A percentile compares a stretch with the other conserved stretches of the same genome.
Conservation (phyloP, 2,888 invertebrate genomes). For the Drosophila recens region DNA sequence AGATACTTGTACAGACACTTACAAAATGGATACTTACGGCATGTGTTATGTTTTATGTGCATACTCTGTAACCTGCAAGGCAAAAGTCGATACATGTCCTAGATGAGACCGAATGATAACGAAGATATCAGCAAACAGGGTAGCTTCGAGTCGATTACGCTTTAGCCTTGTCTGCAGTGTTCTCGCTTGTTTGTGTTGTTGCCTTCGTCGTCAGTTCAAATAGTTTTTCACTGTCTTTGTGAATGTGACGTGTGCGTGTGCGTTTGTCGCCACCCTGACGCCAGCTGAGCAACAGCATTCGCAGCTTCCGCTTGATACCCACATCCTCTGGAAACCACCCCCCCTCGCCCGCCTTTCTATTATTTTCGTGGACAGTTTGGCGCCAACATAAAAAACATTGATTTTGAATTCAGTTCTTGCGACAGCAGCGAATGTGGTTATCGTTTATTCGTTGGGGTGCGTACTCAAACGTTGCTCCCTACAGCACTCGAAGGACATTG, state of each 20-base stretch:
- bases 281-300: conserved; percentile 63
- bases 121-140: background rate
- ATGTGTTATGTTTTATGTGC: background rate
- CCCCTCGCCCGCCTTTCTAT: conserved; percentile 43
- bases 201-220: conserved; percentile 50
- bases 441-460: conserved; percentile 20
- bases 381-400: conserved; percentile 77
- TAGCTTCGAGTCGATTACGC: background rate
- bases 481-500: conserved; percentile 21
- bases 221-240: conserved; percentile 51
- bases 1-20: conserved; percentile 23
- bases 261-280: conserved; percentile 64
- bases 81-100: background rate
- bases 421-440: conserved; percentile 29
- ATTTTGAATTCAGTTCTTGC: conserved; percentile 56
- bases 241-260: conserved; percentile 39
- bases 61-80: background rate
- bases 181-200: conserved; percentile 17
- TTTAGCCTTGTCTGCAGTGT: background rate
- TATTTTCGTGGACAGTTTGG: conserved; percentile 74
- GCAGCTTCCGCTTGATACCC: conserved; percentile 37
- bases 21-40: background rate
- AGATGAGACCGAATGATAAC: background rate
- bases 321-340: conserved; percentile 10
- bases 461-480: conserved; percentile 8